Base-by-base conservation (phyloP, 2,797 vertebrate genomes). In the Anas capensis region DNA sequence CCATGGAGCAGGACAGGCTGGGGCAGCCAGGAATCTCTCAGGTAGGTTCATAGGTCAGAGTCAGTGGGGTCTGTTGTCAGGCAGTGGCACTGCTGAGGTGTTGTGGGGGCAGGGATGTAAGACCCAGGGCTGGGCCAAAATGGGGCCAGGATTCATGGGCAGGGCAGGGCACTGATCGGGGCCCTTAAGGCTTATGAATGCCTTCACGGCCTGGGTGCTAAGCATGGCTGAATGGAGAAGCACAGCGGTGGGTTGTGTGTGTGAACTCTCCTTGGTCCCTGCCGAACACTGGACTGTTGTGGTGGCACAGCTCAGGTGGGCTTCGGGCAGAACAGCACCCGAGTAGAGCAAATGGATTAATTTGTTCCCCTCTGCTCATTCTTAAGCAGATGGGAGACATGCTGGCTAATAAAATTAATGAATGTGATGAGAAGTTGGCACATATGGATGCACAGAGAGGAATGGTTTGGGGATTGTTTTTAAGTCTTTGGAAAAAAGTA, bases 381-480 rank as follows among this genome's bases (percentile, higher is more conserved):
- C 38, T 88, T 94, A 86, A 95, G 68, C 72, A 69, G 71, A 92
- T 85, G 83, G 81, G 73, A 93, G 88, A 65, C 71, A 75, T 73
- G 56, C 76, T 81, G 86, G 66, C 73, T 68, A 89, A 70, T 95
- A 90, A 93, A 90, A 96, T 70, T 88, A 95, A 93, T 82, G 66
- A 88, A 89, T 72, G 57, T 4, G 15, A 78, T 65, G 78, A 94
- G 76, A 90, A 89, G 26, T 33, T 92, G 93, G 53, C 79, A 76
- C 65, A 69, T 91, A 79, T 66, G 72, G 93, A 86, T 96, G 82
- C 85, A 92, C 33, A 90, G 66, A 93, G 68, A 96, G 44, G 87
- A 93, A 88, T 73, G 21, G 62, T 86, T 95, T 79, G 81, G 91
- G 91, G 85, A 94, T 92, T 92, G 89, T 85, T 92, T 97, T 90